Evolutionary conservation across 2,888 invertebrate genomes (phyloP), one percentile per base, ranked within the genome.

Genomic region (Schrankia costaestrigalis): DNA sequence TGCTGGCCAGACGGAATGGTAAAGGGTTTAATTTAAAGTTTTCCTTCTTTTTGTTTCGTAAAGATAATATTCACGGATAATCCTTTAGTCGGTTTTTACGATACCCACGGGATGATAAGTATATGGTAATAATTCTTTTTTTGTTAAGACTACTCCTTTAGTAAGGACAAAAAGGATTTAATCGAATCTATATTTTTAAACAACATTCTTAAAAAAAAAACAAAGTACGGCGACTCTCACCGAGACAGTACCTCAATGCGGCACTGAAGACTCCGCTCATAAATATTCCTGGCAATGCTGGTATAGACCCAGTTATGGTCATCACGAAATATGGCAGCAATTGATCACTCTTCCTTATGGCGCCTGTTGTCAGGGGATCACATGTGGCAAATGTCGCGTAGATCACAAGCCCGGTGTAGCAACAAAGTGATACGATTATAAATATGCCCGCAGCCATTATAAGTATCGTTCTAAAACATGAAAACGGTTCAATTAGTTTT

Each of bases 191-290:
- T 5, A 17, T 17, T 17, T 17, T 17, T 17, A 17, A 5, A 7
- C 17, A 17, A 17, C 7, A 17, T 5, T 4, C 4, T 17, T 4
- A 4, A 5, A 30, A 19, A 19, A 11, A 14, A 27, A 0, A 14
- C 3, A 19, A 13, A 7, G n/a, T 19, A 11, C 41, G 31, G 35
- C 24, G 27, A 29, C 18, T 44, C 23, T 48, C 31, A 38, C 30
- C 26, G 35, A 32, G 6, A 41, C 28, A 36, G 19, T 83, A 93
- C 93, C 95, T 96, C 41, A 96, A 84, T 11, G 96, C 94, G 6
- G 95, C 96, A 73, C 95, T 95, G 67, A 96, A 96, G 0, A 96
- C 93, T 9, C 95, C 95, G 30, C 95, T 94, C 52, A 95, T 92
- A 65, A 96, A 95, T 24, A 96, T 89, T 0, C 96, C 96, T 0